Evolutionary conservation across 2,888 invertebrate species (phyloP), one percentile per base, ranked within the genome.

Genomic region (Cristatella mucedo): DNA sequence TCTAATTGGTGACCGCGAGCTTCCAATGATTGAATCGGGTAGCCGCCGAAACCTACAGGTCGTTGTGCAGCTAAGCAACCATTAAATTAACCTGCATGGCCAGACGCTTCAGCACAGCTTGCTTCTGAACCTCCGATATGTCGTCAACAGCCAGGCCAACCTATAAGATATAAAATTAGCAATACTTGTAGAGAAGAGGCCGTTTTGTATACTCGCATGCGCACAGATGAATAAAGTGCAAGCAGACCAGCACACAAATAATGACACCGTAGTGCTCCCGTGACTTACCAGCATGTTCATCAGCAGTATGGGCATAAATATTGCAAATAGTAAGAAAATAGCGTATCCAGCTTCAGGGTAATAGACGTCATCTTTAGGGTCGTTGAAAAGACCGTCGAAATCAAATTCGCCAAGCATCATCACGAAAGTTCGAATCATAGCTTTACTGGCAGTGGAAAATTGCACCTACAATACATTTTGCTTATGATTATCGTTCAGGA

Each of bases 91-190:
- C 61, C 55, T 61, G 59, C 62, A 63, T 62, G 41, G 59, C 61
- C 49, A 60, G 51, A 34, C 62, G 53, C 46, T 63, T 66, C 11
- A 71, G 55, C 9, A 61, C 65, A 15, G 71, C 70, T 46, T 69
- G 61, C 33, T 69, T 68, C 48, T 70, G 70, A 13, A 71, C 70
- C 30, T 61, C 64, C 47, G 70, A 70, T 48, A 71, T 71, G 54
- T 71, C 71, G 50, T 71, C 70, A 22, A 71, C 71, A 44, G 71
- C 71, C 53, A 71, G 52, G 57, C 71, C 71, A 44, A 68, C 60
- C 63, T 63, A 42, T n/a, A 7, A 18, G 6, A 31, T 13, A 13
- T 15, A 6, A 42, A 20, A 50, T 45, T n/a, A 41, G 15, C 5
- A 47, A 11, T 18, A 18, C 11, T 19, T 2, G 16, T 15, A 16